Base-by-base conservation (phyloP, 1,140 invertebrate genomes). In the Hestina assimilis region DNA sequence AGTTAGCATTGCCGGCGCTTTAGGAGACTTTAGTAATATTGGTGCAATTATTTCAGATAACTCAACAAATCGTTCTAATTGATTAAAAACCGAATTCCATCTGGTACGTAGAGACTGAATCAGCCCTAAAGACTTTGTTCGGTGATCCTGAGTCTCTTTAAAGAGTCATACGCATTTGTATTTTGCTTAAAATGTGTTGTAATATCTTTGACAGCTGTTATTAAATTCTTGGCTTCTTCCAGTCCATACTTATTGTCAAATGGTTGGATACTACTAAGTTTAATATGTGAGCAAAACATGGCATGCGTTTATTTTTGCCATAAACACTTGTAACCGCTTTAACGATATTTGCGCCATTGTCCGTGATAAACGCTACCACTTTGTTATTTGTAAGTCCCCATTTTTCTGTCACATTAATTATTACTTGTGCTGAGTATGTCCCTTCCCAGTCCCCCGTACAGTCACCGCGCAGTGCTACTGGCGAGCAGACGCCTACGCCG, bases 331-430 rank as follows among this genome's bases (percentile, higher is more conserved):
- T 62, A 3, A 75, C 62, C 15, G 75, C 77, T 57, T 74, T 78
- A 17, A 82, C 68, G 9, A 84, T 82, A 63, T 82, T 82, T 3
- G 75, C 56, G 14, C 66, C 73, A 70, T 77, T 28, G 55, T 83
- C 78, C 19, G 74, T 83, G 8, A 79, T 60, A 66, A 84, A 58
- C 47, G 67, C 66, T 51, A 64, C 55, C 23, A 83, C 60, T 66
- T 84, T 82, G 28, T 50, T 65, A 46, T 33, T 65, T 68, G 19
- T 66, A n/a, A 83, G 71, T 20, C 45, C 51, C 68, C 67, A 82
- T 59, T 79, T 70, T 45, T 38, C 43, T 14, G 66, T 71, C 31
- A 68, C 67, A 40, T 66, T 66, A 15, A 50, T 20, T 41, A 77
- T 60, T 31, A 43, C 59, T 58, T n/a, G n/a, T n/a, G n/a, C n/a